Conservation (phyloP, 2,113 vertebrate species). For the Callaeas wilsoni region DNA sequence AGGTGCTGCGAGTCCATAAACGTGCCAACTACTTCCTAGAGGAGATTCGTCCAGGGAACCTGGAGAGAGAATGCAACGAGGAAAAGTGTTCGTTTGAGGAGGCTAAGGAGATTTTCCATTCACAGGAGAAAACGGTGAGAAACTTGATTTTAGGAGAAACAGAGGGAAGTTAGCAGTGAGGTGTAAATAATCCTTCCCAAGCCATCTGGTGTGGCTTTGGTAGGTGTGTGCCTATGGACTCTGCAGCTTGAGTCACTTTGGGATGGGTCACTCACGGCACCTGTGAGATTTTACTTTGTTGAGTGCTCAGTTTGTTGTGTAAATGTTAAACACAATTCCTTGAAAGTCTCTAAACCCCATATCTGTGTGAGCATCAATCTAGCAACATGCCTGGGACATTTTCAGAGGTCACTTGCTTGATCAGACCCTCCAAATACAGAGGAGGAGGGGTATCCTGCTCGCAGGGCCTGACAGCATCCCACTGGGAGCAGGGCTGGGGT, state of each 20-base stretch:
- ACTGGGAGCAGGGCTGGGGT: not conserved
- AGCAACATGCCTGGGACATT: not conserved
- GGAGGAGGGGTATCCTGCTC: not conserved
- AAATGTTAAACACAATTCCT: not conserved
- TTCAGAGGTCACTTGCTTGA: not conserved
- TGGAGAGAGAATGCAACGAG: slow-evolving; percentile 83
- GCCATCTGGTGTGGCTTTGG: not conserved
- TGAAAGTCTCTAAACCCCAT: not conserved
- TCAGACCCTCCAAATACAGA: not conserved
- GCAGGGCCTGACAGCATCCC: fast-evolving
- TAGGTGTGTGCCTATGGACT: not conserved
- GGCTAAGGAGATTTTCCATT: slow-evolving; percentile 81
- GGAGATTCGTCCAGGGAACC: slow-evolving; percentile 75
- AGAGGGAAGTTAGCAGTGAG: not conserved
- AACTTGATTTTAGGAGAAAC: not conserved
- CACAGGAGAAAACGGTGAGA: slow-evolving; percentile 77
- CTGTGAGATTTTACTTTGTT: not conserved
- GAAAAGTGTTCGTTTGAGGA: slow-evolving; percentile 82
- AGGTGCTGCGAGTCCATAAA: slow-evolving; percentile 68
- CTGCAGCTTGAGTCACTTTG: not conserved
- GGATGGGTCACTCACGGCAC: not conserved
- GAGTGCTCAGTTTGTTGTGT: not conserved
- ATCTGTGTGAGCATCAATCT: not conserved
- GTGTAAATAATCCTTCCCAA: not conserved
- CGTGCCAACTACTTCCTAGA: slow-evolving; percentile 77